A percentile compares a stretch with the other conserved stretches of the same genome.
phyloP scores from a whole-genome alignment of 23 tunicate genomes.

The Clavelina lepadiformis region DNA sequence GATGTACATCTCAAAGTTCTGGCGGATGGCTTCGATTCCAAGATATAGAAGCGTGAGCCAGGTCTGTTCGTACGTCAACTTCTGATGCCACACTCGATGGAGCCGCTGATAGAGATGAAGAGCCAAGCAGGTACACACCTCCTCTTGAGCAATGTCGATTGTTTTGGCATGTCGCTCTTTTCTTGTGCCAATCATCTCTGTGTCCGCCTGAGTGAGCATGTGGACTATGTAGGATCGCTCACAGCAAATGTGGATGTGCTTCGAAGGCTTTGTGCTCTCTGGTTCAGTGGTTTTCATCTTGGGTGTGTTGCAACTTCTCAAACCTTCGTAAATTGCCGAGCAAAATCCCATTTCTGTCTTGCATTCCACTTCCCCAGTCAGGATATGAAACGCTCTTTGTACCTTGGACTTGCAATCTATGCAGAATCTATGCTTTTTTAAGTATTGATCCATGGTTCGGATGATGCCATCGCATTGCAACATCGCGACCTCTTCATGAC shows the following conservation, averaged over 20 bases:
- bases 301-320: background rate
- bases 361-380: slow-evolving; percentile 58
- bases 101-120: slow-evolving; percentile 70
- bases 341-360: slow-evolving; percentile 48
- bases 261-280: background rate
- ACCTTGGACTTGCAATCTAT: slow-evolving; percentile 82
- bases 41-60: slow-evolving; percentile 65
- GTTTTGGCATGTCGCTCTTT: slow-evolving; percentile 90
- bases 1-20: slow-evolving; percentile 53
- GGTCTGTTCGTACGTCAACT: slow-evolving; percentile 61
- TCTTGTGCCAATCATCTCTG: slow-evolving; percentile 71
- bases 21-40: slow-evolving; percentile 51
- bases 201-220: slow-evolving; percentile 65
- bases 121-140: slow-evolving; percentile 83
- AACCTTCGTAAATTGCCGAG: slow-evolving; percentile 15
- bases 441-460: slow-evolving; percentile 67
- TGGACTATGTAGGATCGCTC: slow-evolving; percentile 78
- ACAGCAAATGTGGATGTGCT: slow-evolving; percentile 75
- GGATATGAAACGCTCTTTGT: slow-evolving; percentile 58
- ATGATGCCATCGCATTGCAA: slow-evolving; percentile 56
- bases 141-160: slow-evolving; percentile 88
- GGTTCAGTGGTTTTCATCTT: background rate
- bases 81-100: slow-evolving; percentile 67
- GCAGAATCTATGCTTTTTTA: slow-evolving; percentile 90
- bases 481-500: slow-evolving; percentile 64